Evolutionary conservation across 2,113 vertebrate species (phyloP).

Genomic region (Heterotilapia buettikoferi): DNA sequence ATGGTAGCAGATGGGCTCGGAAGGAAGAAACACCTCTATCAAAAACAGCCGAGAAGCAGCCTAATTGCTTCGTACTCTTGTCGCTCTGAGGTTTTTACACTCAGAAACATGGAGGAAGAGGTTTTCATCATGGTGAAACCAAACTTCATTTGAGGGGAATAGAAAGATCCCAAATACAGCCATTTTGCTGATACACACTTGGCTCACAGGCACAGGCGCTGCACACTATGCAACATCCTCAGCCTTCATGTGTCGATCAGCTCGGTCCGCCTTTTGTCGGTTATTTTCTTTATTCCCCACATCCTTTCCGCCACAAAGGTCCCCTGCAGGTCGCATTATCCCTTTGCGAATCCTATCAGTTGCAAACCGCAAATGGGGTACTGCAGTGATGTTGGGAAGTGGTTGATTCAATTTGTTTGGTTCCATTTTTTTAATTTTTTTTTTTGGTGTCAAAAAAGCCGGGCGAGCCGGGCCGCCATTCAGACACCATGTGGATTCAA

Average conservation of each 20-base stretch:
- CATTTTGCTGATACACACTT: conserved; percentile 28
- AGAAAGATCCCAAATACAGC: conserved; percentile 37
- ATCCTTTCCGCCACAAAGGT: conserved; percentile 50
- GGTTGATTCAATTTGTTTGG: conserved; percentile 29
- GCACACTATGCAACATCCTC: conserved; percentile 40
- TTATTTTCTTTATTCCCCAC: conserved; percentile 21
- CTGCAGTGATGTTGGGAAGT: conserved; percentile 22
- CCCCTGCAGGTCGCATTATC: conserved; percentile 56
- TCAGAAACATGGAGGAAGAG: conserved; percentile 38
- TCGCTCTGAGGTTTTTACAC: conserved; percentile 11
- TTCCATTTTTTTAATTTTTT: fast-evolving
- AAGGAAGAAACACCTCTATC: conserved; percentile 49
- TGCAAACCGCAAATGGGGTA: conserved; percentile 34
- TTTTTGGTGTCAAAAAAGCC: background rate
- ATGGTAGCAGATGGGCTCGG: conserved; percentile 52
- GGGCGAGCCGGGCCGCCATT: conserved; percentile 4
- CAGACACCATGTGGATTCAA: conserved; percentile 39
- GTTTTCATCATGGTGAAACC: conserved; percentile 14
- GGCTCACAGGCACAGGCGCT: conserved; percentile 6
- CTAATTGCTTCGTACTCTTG: conserved; percentile 34
- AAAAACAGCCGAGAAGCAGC: conserved; percentile 14
- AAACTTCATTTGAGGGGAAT: conserved; percentile 15
- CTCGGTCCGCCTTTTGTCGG: conserved; percentile 32
- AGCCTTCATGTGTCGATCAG: conserved; percentile 27
- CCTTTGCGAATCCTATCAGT: conserved; percentile 41